Evolutionary conservation across 2,888 invertebrate species (phyloP).

Genomic region (Drosophila birchii): DNA sequence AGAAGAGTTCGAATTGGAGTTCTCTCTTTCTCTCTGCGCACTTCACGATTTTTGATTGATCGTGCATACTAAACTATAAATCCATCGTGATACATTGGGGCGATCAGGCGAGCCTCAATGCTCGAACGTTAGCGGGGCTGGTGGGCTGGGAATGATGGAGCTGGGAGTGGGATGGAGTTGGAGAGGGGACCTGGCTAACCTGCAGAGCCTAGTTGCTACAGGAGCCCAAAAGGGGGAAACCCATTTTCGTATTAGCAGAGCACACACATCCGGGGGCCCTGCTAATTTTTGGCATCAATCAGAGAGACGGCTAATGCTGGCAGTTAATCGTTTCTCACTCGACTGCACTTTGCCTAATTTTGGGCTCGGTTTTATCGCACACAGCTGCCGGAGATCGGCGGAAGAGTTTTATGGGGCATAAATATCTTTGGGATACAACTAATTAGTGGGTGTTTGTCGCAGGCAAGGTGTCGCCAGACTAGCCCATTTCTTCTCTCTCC

Average conservation of each 20-base stretch:
- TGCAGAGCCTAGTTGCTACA: neutral
- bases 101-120: slow-evolving; percentile 83
- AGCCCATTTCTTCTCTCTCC: slow-evolving; percentile 19
- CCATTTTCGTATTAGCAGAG: slow-evolving; percentile 77
- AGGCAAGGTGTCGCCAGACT: slow-evolving; percentile 68
- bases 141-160: neutral
- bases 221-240: slow-evolving; percentile 8
- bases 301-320: slow-evolving; percentile 69
- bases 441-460: slow-evolving; percentile 65
- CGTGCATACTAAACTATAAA: slow-evolving; percentile 85
- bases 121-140: neutral
- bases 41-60: slow-evolving; percentile 85
- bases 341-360: slow-evolving; percentile 79
- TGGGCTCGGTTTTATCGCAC: slow-evolving; percentile 80
- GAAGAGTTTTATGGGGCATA: slow-evolving; percentile 76
- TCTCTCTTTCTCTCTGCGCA: slow-evolving; percentile 52
- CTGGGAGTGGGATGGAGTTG: neutral
- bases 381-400: slow-evolving; percentile 75
- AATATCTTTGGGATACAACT: slow-evolving; percentile 75
- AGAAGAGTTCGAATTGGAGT: slow-evolving; percentile 57
- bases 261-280: slow-evolving; percentile 36
- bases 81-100: slow-evolving; percentile 85
- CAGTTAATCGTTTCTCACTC: slow-evolving; percentile 81
- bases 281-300: slow-evolving; percentile 73
- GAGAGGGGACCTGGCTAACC: neutral